Base-by-base conservation (phyloP, 2,888 invertebrate species). In the Adineta ricciae region DNA sequence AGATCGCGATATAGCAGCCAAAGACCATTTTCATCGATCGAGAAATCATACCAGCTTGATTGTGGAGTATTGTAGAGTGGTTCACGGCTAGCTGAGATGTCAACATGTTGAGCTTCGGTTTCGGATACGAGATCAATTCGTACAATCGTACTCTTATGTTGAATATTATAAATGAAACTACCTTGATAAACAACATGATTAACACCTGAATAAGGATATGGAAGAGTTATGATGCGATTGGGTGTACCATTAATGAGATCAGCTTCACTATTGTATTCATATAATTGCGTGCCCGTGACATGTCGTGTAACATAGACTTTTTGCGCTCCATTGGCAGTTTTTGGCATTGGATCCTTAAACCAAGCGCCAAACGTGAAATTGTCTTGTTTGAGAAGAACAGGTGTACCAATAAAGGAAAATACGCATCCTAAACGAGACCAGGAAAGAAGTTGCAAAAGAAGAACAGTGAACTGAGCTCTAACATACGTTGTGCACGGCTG, bases 121-220 rank as follows among this genome's bases (percentile, higher is more conserved):
- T 56, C 56, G 3, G 52, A 56, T 8, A 52, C 24, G 38, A 56
- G 50, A 78, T 84, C 84, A 83, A 84, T 83, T 21, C 84, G 50
- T 7, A 84, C 50, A 36, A 84, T 27, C 2, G 38, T 64, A 84
- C 72, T 83, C 41, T 88, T 88, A 38, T 88, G 88, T 56, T 88
- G 87, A 83, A 89, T 89, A 86, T 92, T 92, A 91, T 97, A 99
- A 92, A 94, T 98, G 91, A 99, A 96, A 0, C 95, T 95, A 0
- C 96, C 96, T 88, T 96, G 95, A 92, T 94, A 96, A 0, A 99
- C 93, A n/a, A 96, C 93, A 90, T 98, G 97, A 2, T 96, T 95
- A 89, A 97, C 98, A 2, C 98, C 98, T 93, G 95, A 92, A 86
- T 92, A 92, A 1, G 91, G 89, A 85, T 90, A 89, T 3, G 91